phyloP scores from a whole-genome alignment of 35 echinoderm and acorn worm genomes.

The Amphiura filiformis region DNA sequence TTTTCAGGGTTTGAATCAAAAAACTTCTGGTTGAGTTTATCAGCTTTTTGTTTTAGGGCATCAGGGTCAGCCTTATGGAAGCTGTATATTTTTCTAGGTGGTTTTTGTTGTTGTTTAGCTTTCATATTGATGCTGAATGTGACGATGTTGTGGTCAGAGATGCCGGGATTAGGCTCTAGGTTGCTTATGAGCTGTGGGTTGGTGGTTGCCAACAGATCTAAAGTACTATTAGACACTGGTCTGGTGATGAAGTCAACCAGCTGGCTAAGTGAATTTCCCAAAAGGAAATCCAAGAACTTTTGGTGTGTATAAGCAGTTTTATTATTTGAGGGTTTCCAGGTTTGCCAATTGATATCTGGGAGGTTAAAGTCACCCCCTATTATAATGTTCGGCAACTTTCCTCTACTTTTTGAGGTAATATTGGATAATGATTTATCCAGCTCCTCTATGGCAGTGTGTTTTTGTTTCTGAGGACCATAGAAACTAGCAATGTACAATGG shows the following conservation, averaged over 20 bases:
- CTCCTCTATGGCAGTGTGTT: too few relatives aligned
- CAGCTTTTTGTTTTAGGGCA: neutral
- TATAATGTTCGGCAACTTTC: too few relatives aligned
- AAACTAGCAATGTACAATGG: too few relatives aligned
- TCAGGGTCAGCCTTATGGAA: constrained; percentile 27
- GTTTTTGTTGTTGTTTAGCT: constrained; percentile 2
- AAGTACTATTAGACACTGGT: constrained; percentile 22
- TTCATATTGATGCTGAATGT: constrained; percentile 24
- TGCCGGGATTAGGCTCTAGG: constrained; percentile 24
- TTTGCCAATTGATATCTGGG: too few relatives aligned
- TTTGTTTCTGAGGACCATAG: too few relatives aligned
- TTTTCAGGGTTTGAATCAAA: constrained; percentile 23
- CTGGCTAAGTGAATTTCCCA: constrained; percentile 35
- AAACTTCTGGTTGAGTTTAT: constrained; percentile 22
- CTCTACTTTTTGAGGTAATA: too few relatives aligned
- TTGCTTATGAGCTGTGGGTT: constrained; percentile 13
- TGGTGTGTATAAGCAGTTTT: neutral
- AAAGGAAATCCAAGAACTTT: constrained; percentile 25
- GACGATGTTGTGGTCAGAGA: constrained; percentile 36
- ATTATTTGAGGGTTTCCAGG: too few relatives aligned
- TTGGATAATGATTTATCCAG: too few relatives aligned
- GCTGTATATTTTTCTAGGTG: constrained; percentile 25
- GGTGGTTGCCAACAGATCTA: neutral
- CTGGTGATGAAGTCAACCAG: constrained; percentile 23
- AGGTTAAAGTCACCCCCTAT: constrained; percentile 8